Evolutionary conservation across 2,113 vertebrate species (phyloP).

Genomic region (Myrmophylax atrothorax): DNA sequence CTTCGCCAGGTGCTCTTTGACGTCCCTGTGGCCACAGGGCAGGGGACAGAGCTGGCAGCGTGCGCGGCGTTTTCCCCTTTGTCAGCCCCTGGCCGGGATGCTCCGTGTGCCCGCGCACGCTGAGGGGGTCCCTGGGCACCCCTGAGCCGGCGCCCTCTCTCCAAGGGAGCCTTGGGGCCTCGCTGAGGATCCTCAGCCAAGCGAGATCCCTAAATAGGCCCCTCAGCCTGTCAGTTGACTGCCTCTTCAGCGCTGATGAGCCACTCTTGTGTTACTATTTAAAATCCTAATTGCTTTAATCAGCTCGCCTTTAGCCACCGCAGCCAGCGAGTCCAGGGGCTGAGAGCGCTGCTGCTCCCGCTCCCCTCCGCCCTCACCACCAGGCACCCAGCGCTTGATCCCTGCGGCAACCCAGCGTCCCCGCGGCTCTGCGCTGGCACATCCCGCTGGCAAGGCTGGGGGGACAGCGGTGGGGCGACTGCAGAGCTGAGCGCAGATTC

Average conservation of each 20-base stretch:
- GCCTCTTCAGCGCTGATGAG: conserved; percentile 61
- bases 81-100: not conserved
- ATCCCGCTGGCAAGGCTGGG: accelerated
- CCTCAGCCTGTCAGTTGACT: conserved; percentile 50
- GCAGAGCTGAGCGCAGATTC: not conserved
- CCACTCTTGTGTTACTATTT: conserved; percentile 62
- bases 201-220: conserved; percentile 41
- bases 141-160: not conserved
- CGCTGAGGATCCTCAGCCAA: not conserved
- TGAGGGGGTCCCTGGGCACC: not conserved
- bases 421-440: accelerated
- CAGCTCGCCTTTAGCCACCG: conserved; percentile 38
- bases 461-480: accelerated
- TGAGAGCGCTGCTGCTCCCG: not conserved
- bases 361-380: not conserved
- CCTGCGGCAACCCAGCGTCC: accelerated
- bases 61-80: not conserved
- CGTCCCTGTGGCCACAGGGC: not conserved
- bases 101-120: accelerated
- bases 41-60: not conserved
- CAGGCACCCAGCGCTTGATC: not conserved
- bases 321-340: not conserved
- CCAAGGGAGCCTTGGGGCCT: not conserved
- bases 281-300: conserved; percentile 62
- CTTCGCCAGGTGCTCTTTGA: not conserved